Conservation (phyloP, 2,113 vertebrate species). For the Trichechus manatus region DNA sequence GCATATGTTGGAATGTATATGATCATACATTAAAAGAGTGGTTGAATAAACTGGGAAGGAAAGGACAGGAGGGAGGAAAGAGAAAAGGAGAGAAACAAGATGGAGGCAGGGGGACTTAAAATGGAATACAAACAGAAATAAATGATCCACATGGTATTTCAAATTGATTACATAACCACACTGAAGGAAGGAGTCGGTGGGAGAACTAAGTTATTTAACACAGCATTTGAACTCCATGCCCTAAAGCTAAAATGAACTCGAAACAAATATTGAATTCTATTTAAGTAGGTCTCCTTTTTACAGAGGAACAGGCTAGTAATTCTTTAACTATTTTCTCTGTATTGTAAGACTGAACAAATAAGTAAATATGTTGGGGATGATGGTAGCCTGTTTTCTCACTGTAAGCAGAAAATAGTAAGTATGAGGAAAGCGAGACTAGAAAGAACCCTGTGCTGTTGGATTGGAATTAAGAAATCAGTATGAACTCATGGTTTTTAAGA, state of each 20-base stretch:
- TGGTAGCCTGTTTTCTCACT: neutral
- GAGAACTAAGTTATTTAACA: neutral
- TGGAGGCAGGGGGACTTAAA: neutral
- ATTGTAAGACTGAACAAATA: neutral
- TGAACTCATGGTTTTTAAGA: neutral
- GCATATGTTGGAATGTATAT: neutral
- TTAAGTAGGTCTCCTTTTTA: neutral
- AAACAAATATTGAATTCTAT: neutral
- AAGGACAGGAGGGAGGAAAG: too few species aligned
- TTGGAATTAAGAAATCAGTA: neutral
- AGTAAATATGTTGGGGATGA: neutral
- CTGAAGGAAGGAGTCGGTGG: neutral
- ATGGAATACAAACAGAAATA: neutral
- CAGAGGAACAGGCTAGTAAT: neutral
- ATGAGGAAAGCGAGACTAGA: neutral
- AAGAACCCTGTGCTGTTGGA: neutral
- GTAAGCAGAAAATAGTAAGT: neutral
- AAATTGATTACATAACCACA: neutral
- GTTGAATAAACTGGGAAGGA: neutral
- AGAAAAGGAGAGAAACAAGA: neutral
- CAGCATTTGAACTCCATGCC: neutral
- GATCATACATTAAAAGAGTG: neutral
- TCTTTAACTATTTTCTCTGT: neutral
- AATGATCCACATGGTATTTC: neutral
- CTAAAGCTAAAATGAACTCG: constrained; percentile 8